Conservation (phyloP, 1,140 invertebrate genomes). For the Linepithema humile region DNA sequence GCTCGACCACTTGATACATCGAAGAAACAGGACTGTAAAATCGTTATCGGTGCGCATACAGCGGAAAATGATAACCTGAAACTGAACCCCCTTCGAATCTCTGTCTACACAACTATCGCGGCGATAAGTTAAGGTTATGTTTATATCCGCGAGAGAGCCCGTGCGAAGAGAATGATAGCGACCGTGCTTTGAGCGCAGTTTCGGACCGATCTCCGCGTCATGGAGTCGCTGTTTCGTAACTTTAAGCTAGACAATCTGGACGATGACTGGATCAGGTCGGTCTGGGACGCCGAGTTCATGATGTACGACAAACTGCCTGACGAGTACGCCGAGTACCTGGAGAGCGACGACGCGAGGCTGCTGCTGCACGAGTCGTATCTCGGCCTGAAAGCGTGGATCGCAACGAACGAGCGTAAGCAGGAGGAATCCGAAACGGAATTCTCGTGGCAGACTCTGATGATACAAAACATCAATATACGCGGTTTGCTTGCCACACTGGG, state of each 20-base stretch:
- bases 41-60: conserved; percentile 37
- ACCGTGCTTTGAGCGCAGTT: conserved; percentile 40
- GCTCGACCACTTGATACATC: background rate
- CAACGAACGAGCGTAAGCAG: conserved; percentile 52
- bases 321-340: conserved; percentile 81
- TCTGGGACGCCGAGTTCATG: conserved; percentile 84
- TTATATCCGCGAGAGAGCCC: conserved; percentile 48
- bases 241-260: conserved; percentile 80
- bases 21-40: conserved; percentile 14
- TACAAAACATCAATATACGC: conserved; percentile 83
- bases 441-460: conserved; percentile 85
- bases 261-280: conserved; percentile 82
- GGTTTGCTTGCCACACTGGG: conserved; percentile 84
- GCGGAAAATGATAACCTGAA: conserved; percentile 65
- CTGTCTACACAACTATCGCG: conserved; percentile 28
- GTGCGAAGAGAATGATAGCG: conserved; percentile 45
- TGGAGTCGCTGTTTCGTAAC: conserved; percentile 78
- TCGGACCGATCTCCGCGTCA: conserved; percentile 53
- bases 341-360: conserved; percentile 77
- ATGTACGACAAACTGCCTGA: conserved; percentile 81
- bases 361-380: conserved; percentile 76
- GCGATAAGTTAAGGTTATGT: conserved; percentile 75
- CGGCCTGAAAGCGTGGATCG: conserved; percentile 75
- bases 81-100: background rate
- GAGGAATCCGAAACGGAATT: conserved; percentile 71